phyloP scores from a whole-genome alignment of 2,797 vertebrate species.

The Myioborus melanocephalus region DNA sequence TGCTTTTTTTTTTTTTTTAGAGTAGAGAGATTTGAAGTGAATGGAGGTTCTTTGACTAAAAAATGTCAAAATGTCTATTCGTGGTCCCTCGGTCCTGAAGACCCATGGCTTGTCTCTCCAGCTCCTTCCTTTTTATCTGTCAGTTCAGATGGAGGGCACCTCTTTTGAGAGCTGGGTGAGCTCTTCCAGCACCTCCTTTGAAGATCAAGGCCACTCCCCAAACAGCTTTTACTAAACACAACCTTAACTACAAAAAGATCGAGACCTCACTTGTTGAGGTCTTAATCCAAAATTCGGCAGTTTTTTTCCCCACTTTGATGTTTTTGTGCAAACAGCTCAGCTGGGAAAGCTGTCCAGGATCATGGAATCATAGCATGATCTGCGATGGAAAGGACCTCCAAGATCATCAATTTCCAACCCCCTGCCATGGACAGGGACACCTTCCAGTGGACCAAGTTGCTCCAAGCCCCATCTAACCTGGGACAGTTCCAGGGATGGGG shows the following conservation, averaged over 20 bases:
- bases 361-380: neutral
- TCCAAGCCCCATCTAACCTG: fast-evolving
- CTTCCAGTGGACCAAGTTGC: fast-evolving
- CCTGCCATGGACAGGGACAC: neutral
- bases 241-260: neutral
- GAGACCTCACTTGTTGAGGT: neutral
- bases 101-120: neutral
- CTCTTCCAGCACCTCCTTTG: neutral
- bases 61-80: neutral
- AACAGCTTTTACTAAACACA: neutral
- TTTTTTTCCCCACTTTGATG: neutral
- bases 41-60: neutral
- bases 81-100: neutral
- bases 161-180: neutral
- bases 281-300: neutral
- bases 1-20: fast-evolving
- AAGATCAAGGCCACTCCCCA: neutral
- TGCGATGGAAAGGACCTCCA: neutral
- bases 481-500: neutral
- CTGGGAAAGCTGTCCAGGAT: neutral
- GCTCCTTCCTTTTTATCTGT: neutral
- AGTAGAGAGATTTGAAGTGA: neutral
- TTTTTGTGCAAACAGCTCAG: neutral
- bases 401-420: neutral
- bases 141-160: neutral